Evolutionary conservation across 2,888 invertebrate genomes (phyloP).

Genomic region (Xestia c-nigrum): DNA sequence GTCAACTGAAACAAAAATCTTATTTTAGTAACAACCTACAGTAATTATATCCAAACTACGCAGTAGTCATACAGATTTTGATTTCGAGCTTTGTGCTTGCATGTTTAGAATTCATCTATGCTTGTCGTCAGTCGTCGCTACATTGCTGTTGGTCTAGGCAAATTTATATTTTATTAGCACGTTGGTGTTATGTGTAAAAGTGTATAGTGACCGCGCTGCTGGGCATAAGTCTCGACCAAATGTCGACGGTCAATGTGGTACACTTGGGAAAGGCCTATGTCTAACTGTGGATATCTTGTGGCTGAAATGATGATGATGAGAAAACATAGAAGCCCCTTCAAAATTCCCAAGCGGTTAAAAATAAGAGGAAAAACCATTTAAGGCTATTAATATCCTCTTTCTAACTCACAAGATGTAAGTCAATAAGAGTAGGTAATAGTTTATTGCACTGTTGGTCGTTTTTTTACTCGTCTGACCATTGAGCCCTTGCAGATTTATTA

Average conservation of each 20-base stretch:
- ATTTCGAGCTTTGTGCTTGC: background rate
- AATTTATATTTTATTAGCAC: background rate
- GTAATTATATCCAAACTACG: background rate
- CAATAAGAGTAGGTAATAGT: background rate
- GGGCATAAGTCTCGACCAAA: too few species aligned
- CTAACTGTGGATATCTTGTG: too few species aligned
- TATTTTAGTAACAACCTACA: constrained; percentile 4
- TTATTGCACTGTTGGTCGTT: background rate
- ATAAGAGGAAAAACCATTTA: too few species aligned
- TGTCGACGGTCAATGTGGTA: too few species aligned
- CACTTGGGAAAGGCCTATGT: too few species aligned
- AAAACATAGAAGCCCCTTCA: background rate
- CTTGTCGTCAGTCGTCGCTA: background rate
- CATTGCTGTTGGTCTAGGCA: background rate
- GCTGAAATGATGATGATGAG: too few species aligned
- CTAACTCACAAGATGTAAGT: background rate
- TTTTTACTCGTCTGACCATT: background rate
- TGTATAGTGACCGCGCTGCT: background rate
- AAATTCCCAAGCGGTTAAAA: background rate
- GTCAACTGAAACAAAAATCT: constrained; percentile 57
- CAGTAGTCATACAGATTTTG: too few species aligned
- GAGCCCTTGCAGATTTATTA: background rate
- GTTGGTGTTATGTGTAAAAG: background rate
- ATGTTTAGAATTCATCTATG: background rate
- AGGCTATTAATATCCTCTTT: background rate